phyloP scores from a whole-genome alignment of 2,113 vertebrate genomes.

The Microtus montanus region DNA sequence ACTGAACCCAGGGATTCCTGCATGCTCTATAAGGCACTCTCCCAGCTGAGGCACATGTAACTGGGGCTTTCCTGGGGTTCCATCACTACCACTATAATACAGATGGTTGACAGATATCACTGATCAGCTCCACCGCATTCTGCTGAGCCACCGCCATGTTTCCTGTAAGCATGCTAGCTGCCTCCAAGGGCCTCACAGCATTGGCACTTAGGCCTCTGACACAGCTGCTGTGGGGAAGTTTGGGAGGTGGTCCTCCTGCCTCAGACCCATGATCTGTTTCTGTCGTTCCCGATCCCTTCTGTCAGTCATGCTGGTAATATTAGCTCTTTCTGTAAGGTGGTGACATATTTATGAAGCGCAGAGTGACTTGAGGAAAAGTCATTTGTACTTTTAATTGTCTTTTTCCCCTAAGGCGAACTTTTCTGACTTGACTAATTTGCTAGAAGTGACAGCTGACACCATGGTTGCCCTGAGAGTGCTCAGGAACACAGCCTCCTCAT shows the following conservation, averaged over 20 bases:
- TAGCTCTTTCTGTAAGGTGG: not conserved
- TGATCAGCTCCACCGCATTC: not conserved
- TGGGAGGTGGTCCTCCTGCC: too few relatives aligned
- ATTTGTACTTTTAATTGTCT: not conserved
- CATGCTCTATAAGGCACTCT: not conserved
- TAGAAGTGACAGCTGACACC: not conserved
- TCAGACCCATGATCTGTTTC: not conserved
- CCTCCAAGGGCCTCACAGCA: too few relatives aligned
- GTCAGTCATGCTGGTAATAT: not conserved
- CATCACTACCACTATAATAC: not conserved
- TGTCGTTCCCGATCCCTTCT: not conserved
- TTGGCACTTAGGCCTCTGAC: not conserved
- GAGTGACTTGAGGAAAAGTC: not conserved
- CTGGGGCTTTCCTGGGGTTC: not conserved
- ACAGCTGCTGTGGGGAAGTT: not conserved
- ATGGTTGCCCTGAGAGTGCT: accelerated
- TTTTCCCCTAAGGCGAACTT: not conserved
- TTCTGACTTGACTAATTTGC: not conserved
- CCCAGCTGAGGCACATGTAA: not conserved
- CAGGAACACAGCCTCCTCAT: not conserved
- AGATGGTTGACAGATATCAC: not conserved
- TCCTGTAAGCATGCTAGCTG: not conserved
- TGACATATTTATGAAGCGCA: not conserved
- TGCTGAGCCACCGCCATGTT: accelerated
- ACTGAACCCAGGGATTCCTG: not conserved